phyloP scores from a whole-genome alignment of 2,888 invertebrate genomes.

The Melanargia galathea region DNA sequence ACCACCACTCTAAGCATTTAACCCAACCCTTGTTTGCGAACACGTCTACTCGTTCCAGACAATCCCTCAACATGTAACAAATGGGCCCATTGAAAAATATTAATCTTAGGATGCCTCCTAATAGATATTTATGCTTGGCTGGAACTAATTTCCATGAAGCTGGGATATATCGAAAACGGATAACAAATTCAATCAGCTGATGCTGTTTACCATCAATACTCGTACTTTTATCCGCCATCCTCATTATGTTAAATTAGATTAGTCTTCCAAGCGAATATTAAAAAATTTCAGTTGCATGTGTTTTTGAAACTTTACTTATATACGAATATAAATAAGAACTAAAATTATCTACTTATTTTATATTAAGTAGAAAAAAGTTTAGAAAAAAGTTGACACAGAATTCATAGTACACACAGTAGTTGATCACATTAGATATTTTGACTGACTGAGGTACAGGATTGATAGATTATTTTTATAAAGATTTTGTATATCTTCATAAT shows the following conservation, averaged over 20 bases:
- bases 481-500: neutral
- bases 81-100: constrained; percentile 73
- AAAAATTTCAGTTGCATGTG: neutral
- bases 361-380: neutral
- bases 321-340: no score
- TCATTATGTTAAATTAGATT: constrained; percentile 50
- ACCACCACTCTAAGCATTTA: constrained; percentile 38
- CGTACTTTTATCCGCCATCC: constrained; percentile 53
- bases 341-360: no score
- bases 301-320: no score
- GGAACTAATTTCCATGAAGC: constrained; percentile 70
- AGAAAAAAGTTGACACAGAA: neutral
- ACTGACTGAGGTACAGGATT: neutral
- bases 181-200: constrained; percentile 66
- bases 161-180: constrained; percentile 56
- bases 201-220: constrained; percentile 64
- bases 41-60: constrained; percentile 48
- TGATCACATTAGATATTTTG: neutral
- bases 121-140: constrained; percentile 80
- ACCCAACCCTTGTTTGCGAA: constrained; percentile 70
- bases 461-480: neutral
- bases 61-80: constrained; percentile 61
- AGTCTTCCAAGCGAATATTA: constrained; percentile 14
- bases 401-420: no score
- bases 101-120: constrained; percentile 69